phyloP scores from a whole-genome alignment of 37 sponge, comb jelly and placozoan genomes.

The Lycopodina hypogea region DNA sequence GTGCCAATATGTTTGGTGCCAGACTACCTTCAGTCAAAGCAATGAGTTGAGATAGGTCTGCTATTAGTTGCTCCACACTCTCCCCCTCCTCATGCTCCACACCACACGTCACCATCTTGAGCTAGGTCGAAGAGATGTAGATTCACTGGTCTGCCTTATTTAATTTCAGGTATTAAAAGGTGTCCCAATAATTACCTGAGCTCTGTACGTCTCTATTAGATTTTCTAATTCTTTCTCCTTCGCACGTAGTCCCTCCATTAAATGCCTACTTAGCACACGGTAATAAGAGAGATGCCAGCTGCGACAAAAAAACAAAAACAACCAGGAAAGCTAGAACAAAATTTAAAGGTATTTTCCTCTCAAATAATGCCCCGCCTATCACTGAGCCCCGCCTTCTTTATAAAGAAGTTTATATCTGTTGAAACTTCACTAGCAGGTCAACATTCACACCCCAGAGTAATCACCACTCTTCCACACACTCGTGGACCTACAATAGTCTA shows the following conservation, averaged over 20 bases:
- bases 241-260: slow-evolving; percentile 6
- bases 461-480: too few species aligned
- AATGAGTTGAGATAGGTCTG: slow-evolving; percentile 48
- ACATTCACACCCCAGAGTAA: too few species aligned
- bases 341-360: too few species aligned
- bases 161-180: neutral
- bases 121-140: neutral
- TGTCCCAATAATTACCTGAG: slow-evolving; percentile 5
- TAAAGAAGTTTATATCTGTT: too few species aligned
- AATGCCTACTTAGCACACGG: too few species aligned
- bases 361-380: too few species aligned
- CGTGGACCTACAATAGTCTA: too few species aligned
- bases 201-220: slow-evolving; percentile 35
- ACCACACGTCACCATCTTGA: slow-evolving; percentile 22
- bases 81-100: neutral
- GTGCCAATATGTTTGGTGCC: neutral
- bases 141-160: too few species aligned
- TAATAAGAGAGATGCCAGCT: too few species aligned
- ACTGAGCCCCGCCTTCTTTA: too few species aligned
- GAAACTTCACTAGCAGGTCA: too few species aligned
- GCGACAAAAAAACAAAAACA: neutral
- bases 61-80: slow-evolving; percentile 31
- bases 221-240: slow-evolving; percentile 18
- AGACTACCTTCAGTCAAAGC: slow-evolving; percentile 59
- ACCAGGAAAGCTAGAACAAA: too few species aligned